Base-by-base conservation (phyloP, 2,113 vertebrate species). In the Corydoras maculifer region DNA sequence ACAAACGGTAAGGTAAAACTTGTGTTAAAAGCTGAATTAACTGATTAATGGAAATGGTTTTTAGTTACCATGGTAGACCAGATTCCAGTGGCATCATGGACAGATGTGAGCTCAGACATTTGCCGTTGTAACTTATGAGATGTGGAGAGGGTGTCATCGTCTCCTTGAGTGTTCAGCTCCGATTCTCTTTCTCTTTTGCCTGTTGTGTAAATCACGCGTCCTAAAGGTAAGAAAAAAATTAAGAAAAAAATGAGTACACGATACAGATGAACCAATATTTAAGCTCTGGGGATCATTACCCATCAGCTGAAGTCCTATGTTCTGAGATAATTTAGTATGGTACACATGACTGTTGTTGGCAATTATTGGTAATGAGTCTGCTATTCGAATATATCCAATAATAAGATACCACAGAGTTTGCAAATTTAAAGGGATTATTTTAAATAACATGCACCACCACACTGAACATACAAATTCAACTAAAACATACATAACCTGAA, bases 141-240 rank as follows among this genome's bases (percentile, higher is more conserved):
- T 0, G 83, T 82, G 69, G 82, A 84, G 67, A 82, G 76, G 5
- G 68, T 11, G 3, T 63, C 53, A 0, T 87, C 80, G 35, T 87
- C 87, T 51, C 83, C 85, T 6, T 80, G 80, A 0, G 77, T 60
- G 1, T 86, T 84, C 0, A 82, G 80, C 72, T 85, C 88, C 63
- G 83, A 84, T 80, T 88, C 87, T 0, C 86, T 82, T 64, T 86
- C 86, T 74, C 88, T 80, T 62, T 91, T 90, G 13, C 87, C 86
- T 25, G 82, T 78, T 58, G 48, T 55, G 78, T 87, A 85, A 32
- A 81, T 58, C 30, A 83, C 43, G 43, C 76, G 81, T 54, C 84
- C 88, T 88, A 81, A 11, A 59, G 66, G 25, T 58, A 35, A 9
- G 73, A 5, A 53, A 53, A 0, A 8, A 2, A 9, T 48, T 5